Evolutionary conservation across 2,797 vertebrate species (phyloP).

Genomic region (Diplodus sargus): DNA sequence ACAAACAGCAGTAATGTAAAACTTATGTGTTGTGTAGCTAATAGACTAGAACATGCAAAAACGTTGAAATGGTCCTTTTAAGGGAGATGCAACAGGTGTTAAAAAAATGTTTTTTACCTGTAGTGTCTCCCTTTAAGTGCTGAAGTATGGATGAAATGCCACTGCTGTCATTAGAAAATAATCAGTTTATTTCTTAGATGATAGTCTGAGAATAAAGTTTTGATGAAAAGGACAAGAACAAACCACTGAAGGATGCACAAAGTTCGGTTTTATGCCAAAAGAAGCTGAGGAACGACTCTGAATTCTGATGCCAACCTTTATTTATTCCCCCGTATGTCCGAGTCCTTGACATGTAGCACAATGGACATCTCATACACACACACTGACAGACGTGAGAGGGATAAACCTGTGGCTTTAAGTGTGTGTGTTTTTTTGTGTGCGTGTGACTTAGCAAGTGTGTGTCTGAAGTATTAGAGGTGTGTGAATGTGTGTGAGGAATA

Average conservation of each 20-base stretch:
- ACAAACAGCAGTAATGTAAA: neutral
- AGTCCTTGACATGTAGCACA: constrained; percentile 57
- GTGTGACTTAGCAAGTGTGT: neutral
- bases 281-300: constrained; percentile 47
- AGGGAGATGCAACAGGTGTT: no score
- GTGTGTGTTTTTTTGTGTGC: constrained; percentile 24
- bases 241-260: constrained; percentile 58
- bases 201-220: constrained; percentile 9
- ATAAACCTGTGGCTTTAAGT: constrained; percentile 52
- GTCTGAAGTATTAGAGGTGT: constrained; percentile 5
- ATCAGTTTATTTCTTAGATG: constrained; percentile 23
- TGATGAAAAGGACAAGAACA: constrained; percentile 29
- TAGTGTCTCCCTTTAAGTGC: neutral
- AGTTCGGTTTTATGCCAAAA: constrained; percentile 35
- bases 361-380: constrained; percentile 52
- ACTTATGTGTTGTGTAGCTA: constrained; percentile 22
- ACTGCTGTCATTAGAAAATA: constrained; percentile 67
- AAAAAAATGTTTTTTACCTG: no score
- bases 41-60: constrained; percentile 49
- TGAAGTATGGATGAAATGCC: constrained; percentile 37
- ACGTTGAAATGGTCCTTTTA: constrained; percentile 2
- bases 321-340: constrained; percentile 69
- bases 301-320: constrained; percentile 56
- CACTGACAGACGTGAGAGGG: constrained; percentile 56
- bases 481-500: constrained; percentile 31